Evolutionary conservation across 1,140 invertebrate genomes (phyloP).

Genomic region (Muscidifurax raptorellus): DNA sequence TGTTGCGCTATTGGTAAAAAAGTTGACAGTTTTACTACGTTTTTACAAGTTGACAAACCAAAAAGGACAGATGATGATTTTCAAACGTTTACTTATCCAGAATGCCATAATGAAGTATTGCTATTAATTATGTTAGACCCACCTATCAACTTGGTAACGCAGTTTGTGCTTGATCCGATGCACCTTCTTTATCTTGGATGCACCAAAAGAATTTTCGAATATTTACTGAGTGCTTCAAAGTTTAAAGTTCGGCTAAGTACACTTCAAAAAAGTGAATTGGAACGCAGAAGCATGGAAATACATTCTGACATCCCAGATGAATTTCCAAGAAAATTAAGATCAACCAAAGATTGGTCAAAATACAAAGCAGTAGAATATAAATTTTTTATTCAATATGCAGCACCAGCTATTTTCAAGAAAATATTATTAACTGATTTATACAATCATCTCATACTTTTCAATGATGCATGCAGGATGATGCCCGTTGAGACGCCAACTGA

Average conservation of each 20-base stretch:
- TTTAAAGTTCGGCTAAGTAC: neutral
- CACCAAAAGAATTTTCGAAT: neutral
- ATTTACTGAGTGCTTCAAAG: neutral
- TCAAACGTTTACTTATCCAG: constrained; percentile 34
- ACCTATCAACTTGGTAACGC: neutral
- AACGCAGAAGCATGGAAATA: neutral
- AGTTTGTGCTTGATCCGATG: neutral
- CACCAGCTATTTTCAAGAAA: constrained; percentile 11
- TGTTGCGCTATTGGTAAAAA: constrained; percentile 19
- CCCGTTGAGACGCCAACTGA: neutral
- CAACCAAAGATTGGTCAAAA: neutral
- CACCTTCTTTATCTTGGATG: neutral
- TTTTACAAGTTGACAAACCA: neutral
- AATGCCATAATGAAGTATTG: neutral
- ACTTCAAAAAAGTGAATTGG: neutral
- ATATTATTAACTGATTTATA: constrained; percentile 1
- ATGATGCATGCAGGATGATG: constrained; percentile 9
- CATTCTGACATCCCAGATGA: neutral
- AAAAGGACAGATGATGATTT: constrained; percentile 54
- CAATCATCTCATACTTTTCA: constrained; percentile 15
- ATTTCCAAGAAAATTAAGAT: constrained; percentile 36
- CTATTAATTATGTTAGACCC: neutral
- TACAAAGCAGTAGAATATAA: constrained; percentile 10
- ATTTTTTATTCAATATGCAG: constrained; percentile 8
- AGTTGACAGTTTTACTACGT: constrained; percentile 11